These are phyloP conservation scores for Drosophila sp. DNA, from an alignment of 1,140 invertebrate genomes.

Conservation along the genomic window DNA sequence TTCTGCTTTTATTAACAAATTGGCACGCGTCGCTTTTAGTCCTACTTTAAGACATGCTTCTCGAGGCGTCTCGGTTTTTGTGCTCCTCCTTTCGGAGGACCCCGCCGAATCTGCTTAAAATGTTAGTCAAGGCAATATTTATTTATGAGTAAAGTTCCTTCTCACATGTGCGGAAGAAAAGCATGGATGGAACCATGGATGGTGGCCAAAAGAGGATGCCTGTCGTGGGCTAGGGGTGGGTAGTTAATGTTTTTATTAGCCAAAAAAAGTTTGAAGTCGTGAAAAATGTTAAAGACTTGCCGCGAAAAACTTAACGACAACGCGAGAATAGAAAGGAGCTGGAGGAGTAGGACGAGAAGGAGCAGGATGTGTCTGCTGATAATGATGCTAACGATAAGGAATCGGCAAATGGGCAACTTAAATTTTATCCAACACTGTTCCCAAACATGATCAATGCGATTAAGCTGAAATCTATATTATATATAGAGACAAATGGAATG, in stretches of 20 bases:
- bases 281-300: constrained; percentile 20
- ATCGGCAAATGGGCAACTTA: not conserved
- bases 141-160: constrained; percentile 70
- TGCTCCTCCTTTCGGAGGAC: not conserved
- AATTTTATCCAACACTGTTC: not conserved
- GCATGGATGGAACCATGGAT: not conserved
- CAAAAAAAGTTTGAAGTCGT: constrained; percentile 15
- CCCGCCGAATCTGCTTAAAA: constrained; percentile 58
- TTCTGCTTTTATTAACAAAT: constrained; percentile 67
- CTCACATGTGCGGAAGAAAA: constrained; percentile 11
- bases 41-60: constrained; percentile 38
- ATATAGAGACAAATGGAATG: no score
- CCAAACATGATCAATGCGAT: not conserved
- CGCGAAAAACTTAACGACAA: constrained; percentile 1
- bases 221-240: not conserved
- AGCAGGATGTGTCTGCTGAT: not conserved
- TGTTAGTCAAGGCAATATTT: constrained; percentile 71
- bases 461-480: no score
- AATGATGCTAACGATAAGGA: constrained; percentile 3
- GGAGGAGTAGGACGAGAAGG: constrained; percentile 10
- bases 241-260: constrained; percentile 75
- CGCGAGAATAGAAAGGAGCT: not conserved
- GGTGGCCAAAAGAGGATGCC: not conserved
- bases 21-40: constrained; percentile 59
- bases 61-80: not conserved